Conservation (phyloP, 2,113 vertebrate species). For the Glareola pratincola region DNA sequence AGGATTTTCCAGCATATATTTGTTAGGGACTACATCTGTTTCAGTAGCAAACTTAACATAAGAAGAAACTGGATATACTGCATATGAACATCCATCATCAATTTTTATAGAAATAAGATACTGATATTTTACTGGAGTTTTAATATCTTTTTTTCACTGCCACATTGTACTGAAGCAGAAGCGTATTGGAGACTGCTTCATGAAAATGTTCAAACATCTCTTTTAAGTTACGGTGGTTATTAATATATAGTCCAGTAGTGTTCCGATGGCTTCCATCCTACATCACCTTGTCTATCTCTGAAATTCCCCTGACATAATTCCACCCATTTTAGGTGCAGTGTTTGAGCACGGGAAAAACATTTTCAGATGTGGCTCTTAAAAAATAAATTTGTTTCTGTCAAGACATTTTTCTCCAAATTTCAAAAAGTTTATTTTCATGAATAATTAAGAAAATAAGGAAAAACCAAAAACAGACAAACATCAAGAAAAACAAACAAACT, state of each 20-base stretch:
- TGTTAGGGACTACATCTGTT: not conserved
- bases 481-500: slow-evolving; percentile 49
- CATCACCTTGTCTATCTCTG: not conserved
- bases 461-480: slow-evolving; percentile 51
- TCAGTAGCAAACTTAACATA: not conserved
- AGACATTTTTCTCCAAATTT: slow-evolving; percentile 70
- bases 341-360: not conserved
- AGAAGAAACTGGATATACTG: not conserved
- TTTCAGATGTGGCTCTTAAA: not conserved
- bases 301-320: not conserved
- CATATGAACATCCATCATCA: not conserved
- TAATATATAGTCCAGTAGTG: not conserved
- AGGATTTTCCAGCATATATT: not conserved
- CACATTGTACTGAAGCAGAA: not conserved
- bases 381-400: slow-evolving; percentile 2
- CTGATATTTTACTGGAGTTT: not conserved
- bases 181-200: not conserved
- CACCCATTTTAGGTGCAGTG: not conserved
- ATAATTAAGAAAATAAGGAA: slow-evolving; percentile 49
- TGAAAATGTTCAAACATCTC: not conserved
- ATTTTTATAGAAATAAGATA: not conserved
- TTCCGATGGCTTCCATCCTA: not conserved
- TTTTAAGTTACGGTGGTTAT: not conserved
- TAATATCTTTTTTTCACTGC: not conserved
- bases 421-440: slow-evolving; percentile 76